phyloP scores from a whole-genome alignment of 1,140 invertebrate species.

The Drosophila sturtevanti region DNA sequence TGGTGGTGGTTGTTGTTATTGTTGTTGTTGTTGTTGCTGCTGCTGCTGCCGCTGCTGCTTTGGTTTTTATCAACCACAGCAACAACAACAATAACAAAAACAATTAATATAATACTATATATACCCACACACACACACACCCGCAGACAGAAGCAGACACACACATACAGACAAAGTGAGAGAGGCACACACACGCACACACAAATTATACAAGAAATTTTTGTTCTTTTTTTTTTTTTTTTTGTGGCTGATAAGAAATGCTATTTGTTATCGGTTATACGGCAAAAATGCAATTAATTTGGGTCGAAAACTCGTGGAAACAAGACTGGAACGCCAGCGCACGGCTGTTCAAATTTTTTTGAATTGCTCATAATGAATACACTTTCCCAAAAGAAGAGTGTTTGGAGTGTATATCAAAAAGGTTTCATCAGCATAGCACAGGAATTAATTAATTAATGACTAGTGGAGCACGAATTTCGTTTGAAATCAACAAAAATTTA shows the following conservation, averaged over 20 bases:
- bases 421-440: too few relatives aligned
- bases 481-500: too few relatives aligned
- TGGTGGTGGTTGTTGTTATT: not conserved
- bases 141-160: not conserved
- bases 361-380: not conserved
- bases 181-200: not conserved
- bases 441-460: too few relatives aligned
- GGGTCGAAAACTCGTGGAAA: not conserved
- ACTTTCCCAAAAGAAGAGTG: not conserved
- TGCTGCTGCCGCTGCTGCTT: constrained; percentile 20
- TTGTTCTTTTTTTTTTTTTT: not conserved
- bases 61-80: constrained; percentile 60
- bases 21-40: not conserved
- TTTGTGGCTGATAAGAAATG: constrained; percentile 2
- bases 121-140: not conserved
- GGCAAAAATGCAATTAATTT: constrained; percentile 28
- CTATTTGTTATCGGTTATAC: constrained; percentile 6
- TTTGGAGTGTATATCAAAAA: too few relatives aligned
- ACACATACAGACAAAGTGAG: not conserved
- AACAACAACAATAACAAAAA: constrained; percentile 7
- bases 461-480: too few relatives aligned
- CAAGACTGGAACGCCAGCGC: not conserved
- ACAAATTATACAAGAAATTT: constrained; percentile 17
- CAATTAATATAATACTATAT: constrained; percentile 10
- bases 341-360: not conserved